Evolutionary conservation across 1,140 invertebrate genomes (phyloP), one percentile per base, ranked within the genome.

Genomic region (Bombus vancouverensis): DNA sequence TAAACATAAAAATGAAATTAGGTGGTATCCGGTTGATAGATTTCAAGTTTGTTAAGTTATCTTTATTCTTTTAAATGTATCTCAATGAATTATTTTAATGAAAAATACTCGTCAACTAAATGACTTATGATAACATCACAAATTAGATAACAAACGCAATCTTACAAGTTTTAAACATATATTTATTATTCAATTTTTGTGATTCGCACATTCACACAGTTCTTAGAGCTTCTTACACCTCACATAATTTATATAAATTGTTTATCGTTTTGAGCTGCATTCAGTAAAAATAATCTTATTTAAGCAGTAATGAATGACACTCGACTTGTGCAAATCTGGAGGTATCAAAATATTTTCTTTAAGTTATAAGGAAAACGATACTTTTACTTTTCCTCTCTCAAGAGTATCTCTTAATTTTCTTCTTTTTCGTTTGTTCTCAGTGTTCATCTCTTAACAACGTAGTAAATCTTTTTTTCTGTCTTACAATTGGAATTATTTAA

Each of bases 331-430:
- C 93, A 93, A 94, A 94, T 94, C 89, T 92, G 91, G 91, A 93
- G 92, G 94, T 94, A 95, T 95, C 93, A 94, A 94, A 95, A 95
- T 95, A 95, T 94, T 87, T 93, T 89, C 89, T 93, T 91, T 92
- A 93, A 90, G 85, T 92, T 78, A 86, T 87, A 91, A 92, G 83
- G 75, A 89, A 91, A 92, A 91, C 77, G 78, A 90, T 87, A 66
- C 53, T 85, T 88, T 85, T 86, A 81, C 73, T 86, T 87, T 90
- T 85, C 37, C 77, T 62, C 62, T 39, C n/a, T 70, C 62, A 32
- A 44, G 42, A 77, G 47, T 53, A n/a, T 39, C 53, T 68, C 65
- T 72, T 59, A 70, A 79, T 68, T 74, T 77, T 53, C 42, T 28
- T 71, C 13, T 83, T 70, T 65, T 74, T 72, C 71, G 15, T 78